Evolutionary conservation across 2,797 vertebrate species (phyloP).

Genomic region (Bufotes viridis): DNA sequence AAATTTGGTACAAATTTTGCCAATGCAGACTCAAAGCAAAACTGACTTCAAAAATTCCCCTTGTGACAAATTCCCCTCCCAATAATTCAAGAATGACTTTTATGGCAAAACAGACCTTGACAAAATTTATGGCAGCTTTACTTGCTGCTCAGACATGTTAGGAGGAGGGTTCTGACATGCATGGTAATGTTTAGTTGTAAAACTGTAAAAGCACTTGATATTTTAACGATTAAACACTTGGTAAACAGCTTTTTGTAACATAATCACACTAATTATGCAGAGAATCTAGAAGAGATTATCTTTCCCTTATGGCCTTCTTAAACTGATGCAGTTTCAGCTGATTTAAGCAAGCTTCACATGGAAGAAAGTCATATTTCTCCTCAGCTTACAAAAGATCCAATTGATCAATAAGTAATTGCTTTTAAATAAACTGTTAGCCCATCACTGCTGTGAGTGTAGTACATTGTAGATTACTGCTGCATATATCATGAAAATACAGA

Average conservation of each 20-base stretch:
- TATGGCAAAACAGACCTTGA: constrained; percentile 25
- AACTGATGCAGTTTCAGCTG: constrained; percentile 58
- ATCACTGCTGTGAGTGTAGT: constrained; percentile 11
- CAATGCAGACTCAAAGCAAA: too few species aligned
- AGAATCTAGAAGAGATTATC: constrained; percentile 61
- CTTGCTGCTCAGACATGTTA: constrained; percentile 16
- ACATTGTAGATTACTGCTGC: background rate
- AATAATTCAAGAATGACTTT: constrained; percentile 2
- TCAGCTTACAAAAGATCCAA: constrained; percentile 45
- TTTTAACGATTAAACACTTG: constrained; percentile 61
- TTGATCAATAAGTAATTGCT: constrained; percentile 53
- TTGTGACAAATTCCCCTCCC: background rate
- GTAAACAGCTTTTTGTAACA: constrained; percentile 62
- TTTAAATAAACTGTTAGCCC: constrained; percentile 50
- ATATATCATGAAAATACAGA: background rate
- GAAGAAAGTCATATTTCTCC: constrained; percentile 60
- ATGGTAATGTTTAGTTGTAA: constrained; percentile 53
- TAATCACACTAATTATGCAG: constrained; percentile 63
- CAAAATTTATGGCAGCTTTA: constrained; percentile 20
- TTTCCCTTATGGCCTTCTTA: constrained; percentile 61
- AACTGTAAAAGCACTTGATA: constrained; percentile 60
- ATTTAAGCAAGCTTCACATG: constrained; percentile 55
- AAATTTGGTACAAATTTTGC: too few species aligned
- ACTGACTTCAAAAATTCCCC: too few species aligned
- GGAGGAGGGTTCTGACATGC: constrained; percentile 21